Conservation (phyloP, 2,797 vertebrate genomes). For the Tiaroga cobitis region DNA sequence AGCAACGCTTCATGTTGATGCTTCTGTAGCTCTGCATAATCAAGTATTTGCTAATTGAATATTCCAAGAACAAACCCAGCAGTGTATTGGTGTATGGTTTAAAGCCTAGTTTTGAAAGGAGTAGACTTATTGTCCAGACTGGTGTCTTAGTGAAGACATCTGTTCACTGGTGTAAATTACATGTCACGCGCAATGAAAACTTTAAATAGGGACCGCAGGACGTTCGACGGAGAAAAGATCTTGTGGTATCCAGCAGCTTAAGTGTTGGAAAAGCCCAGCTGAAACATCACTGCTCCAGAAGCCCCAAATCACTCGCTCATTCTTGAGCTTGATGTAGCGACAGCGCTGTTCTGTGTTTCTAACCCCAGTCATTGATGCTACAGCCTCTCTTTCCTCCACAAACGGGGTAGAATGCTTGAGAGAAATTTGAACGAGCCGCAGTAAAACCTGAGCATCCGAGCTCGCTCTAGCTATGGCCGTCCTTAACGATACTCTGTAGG, state of each 20-base stretch:
- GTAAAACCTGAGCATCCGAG: conserved; percentile 94
- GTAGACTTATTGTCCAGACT: conserved; percentile 23
- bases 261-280: conserved; percentile 43
- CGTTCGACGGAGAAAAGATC: conserved; percentile 38
- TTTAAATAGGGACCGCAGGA: conserved; percentile 51
- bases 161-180: conserved; percentile 58
- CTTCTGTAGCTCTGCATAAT: not conserved
- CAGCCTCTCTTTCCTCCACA: conserved; percentile 66
- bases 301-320: conserved; percentile 41
- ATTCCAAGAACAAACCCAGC: not conserved
- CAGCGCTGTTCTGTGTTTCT: conserved; percentile 58
- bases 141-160: conserved; percentile 47
- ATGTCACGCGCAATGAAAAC: conserved; percentile 49
- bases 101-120: not conserved
- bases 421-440: conserved; percentile 89
- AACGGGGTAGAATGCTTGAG: conserved; percentile 83
- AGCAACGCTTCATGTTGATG: not conserved
- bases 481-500: conserved; percentile 89
- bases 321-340: conserved; percentile 39
- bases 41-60: not conserved
- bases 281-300: conserved; percentile 38
- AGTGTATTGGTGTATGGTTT: not conserved
- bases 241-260: conserved; percentile 24
- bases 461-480: conserved; percentile 85
- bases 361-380: conserved; percentile 57